Evolutionary conservation across 2,888 invertebrate species (phyloP), one percentile per base, ranked within the genome.

Genomic region (Diogma glabrata): DNA sequence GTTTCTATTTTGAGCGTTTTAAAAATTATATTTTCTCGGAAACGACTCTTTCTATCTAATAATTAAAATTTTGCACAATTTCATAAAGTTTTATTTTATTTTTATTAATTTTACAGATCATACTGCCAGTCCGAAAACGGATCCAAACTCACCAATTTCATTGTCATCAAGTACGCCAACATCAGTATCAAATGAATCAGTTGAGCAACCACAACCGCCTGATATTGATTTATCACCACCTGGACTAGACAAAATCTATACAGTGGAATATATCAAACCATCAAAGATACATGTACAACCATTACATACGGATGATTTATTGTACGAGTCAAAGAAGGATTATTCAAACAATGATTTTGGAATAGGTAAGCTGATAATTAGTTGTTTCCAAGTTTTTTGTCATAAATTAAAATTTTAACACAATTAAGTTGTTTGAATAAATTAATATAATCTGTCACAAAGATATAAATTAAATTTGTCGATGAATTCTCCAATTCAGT

Each of bases 271-370:
- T 59, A 72, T 81, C 1, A 74, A 69, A 54, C 77, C 78, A 12
- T 62, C 72, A 52, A 82, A 81, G 65, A 71, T 77, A 51, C 73
- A 75, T 57, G 75, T 75, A 20, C 65, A 67, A 51, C 71, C 73
- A 38, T 63, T 75, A 46, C 72, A 77, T 61, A 75, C 74, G 52
- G 77, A 78, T 61, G 76, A 77, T 63, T 64, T 74, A 54, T 66
- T 76, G n/a, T 76, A 74, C 60, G 76, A 75, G 58, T 70, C 70
- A 20, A 68, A 66, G 57, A 60, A 66, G 28, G 64, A 67, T 50
- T 58, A 60, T 24, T 60, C 58, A 30, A 59, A 61, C n/a, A n/a
- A n/a, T n/a, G n/a, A n/a, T n/a, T n/a, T n/a, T 26, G 60, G 57
- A 52, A 60, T 61, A 60, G 53, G 33, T 49, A 43, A 28, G n/a